Base-by-base conservation (phyloP, 2,113 vertebrate genomes). In the Gorsachius goisagi region DNA sequence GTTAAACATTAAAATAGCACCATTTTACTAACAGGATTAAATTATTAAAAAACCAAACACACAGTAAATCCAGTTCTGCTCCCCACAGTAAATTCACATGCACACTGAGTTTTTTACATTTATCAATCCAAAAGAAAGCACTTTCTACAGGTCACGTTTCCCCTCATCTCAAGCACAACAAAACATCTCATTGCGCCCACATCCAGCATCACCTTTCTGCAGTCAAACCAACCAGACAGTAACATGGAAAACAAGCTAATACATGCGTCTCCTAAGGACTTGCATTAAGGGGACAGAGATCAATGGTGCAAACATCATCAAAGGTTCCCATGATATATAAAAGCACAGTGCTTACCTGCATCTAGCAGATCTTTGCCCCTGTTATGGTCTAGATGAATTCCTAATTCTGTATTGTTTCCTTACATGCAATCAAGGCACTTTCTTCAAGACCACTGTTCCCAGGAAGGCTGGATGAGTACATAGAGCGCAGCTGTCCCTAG, bases 231-330 rank as follows among this genome's bases (percentile, higher is more conserved):
- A 7, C 11, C 9, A 45, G 56, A 49, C 11, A 63, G 17, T 58
- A n/a, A 44, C 13, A 15, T 3, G n/a, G 24, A 66, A 88, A 68
- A 37, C 5, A 24, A 56, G 6, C 5, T 7, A 59, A 53, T 44
- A 23, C 4, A 28, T 0, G 1, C 5, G 3, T 37, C 64, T 73
- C 39, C 35, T 27, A 53, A 23, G 27, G 8, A 49, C 9, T 2
- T 69, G 26, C 23, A 17, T 28, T 78, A 47, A 49, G 20, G 47
- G 30, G 32, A 93, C 9, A 22, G 44, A 52, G 7, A 49, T 5
- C 39, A 84, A n/a, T 3, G 30, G 4, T 30, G 11, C 11, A 64
- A 72, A 20, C 9, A 50, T 7, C 24, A 24, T 44, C 33, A 26
- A 68, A 80, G 32, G 7, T 50, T 73, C 63, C 22, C 35, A 24